Evolutionary conservation across 2,888 invertebrate species (phyloP), one percentile per base, ranked within the genome.

Genomic region (Mystacides longicornis): DNA sequence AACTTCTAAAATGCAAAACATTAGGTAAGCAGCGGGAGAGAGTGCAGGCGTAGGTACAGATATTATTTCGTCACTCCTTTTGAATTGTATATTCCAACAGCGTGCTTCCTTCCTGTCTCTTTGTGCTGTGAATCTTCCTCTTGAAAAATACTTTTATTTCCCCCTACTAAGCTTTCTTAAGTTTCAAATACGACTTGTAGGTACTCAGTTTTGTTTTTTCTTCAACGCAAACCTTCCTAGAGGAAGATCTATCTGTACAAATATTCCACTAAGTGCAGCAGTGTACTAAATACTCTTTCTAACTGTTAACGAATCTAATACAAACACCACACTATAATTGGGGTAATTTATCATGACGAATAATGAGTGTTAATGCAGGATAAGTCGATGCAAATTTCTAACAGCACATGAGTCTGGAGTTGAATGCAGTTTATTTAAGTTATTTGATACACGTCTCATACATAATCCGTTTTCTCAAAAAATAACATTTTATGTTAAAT

Each of bases 1-100:
- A 43, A 43, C 5, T n/a, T 43, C n/a, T 43, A n/a, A 16, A 16
- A 43, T n/a, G 43, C 43, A n/a, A 43, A 43, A 43, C 43, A 43
- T 27, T 27, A 27, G 27, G 11, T 27, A 27, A n/a, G n/a, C n/a
- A n/a, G n/a, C n/a, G n/a, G 27, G 11, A 27, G 11, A 27, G 27
- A 27, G 27, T 27, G 27, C 27, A 27, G 27, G 5, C 7, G 5
- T 27, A 5, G 11, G 27, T 27, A 7, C 11, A 27, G 27, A 7
- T 37, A 7, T 37, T 37, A 37, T 37, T 37, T 37, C 37, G 37
- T 37, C 37, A 37, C 37, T 37, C 14, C 37, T 37, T 37, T 37
- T 37, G 37, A 37, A 37, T 37, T 37, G 37, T 37, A 16, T 37
- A 37, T 37, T 37, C 37, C 37, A 37, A 14, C 37, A 37, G 4